Base-by-base conservation (phyloP, 2,888 invertebrate species). In the Amorpha juglandis region DNA sequence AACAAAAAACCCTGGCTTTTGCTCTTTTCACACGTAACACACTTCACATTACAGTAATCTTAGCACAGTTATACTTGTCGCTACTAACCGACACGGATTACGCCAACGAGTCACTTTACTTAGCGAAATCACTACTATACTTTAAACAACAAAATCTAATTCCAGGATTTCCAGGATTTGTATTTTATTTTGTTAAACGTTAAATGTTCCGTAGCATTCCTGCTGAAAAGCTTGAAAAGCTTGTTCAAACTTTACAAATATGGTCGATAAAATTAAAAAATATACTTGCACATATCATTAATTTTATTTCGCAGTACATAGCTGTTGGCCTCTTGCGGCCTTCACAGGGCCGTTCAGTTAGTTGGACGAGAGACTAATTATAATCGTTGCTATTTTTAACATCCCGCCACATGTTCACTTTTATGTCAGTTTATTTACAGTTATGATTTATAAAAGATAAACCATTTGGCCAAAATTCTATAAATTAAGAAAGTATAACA, bases 351-450 rank as follows among this genome's bases (percentile, higher is more conserved):
- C 58, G 58, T 58, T 35, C 19, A 19, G 38, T 19, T 8, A 19
- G 9, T 38, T 38, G 38, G 38, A 38, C 38, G 58, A 16, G 42
- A 58, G 19, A 42, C 58, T 58, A 58, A 58, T 58, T 58, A 58
- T 58, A 58, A 58, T 58, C 42, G 58, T 9, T 42, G 58, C 58
- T 58, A 58, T 58, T 58, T 58, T 42, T 58, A 58, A 58, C 19
- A 58, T 58, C 58, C 38, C 19, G 42, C 58, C 58, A 58, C 42
- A 58, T 58, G 58, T 58, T 58, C 19, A 58, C 16, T 42, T 58
- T 58, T 53, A 35, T 53, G 14, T 27, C 11, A 6, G 53, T 53
- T 53, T 35, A 53, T 53, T 33, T 35, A 35, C 27, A 53, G 27
- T 33, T 33, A 53, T n/a, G 35, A 35, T 53, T 27, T n/a, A 53